A percentile compares a stretch with the other conserved stretches of the same genome.
Evolutionary conservation across 2,888 invertebrate species (phyloP).

Genomic region (Eupithecia vulgata): DNA sequence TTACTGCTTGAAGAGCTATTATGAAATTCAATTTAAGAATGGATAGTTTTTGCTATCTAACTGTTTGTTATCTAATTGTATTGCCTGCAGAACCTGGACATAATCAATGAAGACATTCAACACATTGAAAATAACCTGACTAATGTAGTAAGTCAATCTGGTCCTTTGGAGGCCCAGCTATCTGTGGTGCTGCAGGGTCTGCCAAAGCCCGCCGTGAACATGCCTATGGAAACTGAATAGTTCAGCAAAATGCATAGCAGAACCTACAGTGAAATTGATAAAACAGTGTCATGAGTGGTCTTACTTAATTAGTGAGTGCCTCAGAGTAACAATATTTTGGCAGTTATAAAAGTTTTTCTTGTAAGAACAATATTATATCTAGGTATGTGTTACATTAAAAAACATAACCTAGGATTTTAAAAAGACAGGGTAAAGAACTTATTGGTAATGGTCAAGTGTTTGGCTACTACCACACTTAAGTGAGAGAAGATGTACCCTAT

Average conservation of each 20-base stretch:
- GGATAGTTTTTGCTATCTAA: background rate
- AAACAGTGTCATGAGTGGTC: background rate
- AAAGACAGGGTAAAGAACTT: no score
- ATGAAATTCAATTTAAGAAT: background rate
- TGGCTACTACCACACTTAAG: no score
- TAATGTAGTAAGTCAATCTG: slow-evolving; percentile 62
- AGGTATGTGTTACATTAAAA: no score
- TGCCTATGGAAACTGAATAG: slow-evolving; percentile 69
- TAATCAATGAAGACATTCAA: slow-evolving; percentile 73
- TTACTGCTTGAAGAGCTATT: no score
- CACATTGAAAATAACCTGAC: slow-evolving; percentile 72
- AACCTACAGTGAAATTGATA: background rate
- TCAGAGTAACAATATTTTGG: background rate
- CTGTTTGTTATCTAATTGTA: background rate
- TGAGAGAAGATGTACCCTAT: no score
- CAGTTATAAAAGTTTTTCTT: background rate
- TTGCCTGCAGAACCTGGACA: slow-evolving; percentile 70
- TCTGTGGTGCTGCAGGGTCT: slow-evolving; percentile 64
- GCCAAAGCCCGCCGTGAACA: slow-evolving; percentile 60
- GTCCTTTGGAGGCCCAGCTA: slow-evolving; percentile 71
- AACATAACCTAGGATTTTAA: no score
- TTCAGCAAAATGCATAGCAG: background rate
- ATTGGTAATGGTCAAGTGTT: no score
- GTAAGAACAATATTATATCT: no score
- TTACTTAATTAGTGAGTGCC: slow-evolving; percentile 6